Conservation (phyloP, 2,888 invertebrate species). For the Perizoma affinitatum region DNA sequence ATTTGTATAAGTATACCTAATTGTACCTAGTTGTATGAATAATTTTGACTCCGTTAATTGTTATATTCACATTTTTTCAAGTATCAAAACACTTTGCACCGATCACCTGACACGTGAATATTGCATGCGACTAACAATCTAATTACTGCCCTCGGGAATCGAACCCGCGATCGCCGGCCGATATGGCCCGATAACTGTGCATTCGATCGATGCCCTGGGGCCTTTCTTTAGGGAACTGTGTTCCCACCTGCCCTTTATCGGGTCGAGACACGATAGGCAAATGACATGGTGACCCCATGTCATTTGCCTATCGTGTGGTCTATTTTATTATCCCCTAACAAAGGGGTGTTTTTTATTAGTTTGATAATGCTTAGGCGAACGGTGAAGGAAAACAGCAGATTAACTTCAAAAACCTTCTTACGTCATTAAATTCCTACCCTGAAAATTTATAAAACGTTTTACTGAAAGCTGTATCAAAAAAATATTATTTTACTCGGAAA, state of each 20-base stretch:
- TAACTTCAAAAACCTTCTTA: no score
- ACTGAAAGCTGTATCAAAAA: no score
- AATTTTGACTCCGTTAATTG: no score
- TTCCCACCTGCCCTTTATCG: conserved; percentile 14
- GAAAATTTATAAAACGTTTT: no score
- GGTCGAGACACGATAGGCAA: not conserved
- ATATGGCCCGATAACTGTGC: conserved; percentile 68
- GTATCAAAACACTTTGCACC: conserved; percentile 52
- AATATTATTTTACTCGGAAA: no score
- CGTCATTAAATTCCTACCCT: no score
- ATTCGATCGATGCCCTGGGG: conserved; percentile 24
- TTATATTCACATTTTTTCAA: conserved; percentile 34
- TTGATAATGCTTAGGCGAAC: no score
- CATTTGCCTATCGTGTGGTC: conserved; percentile 9
- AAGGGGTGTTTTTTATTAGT: not conserved
- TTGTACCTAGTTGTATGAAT: no score
- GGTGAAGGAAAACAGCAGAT: no score
- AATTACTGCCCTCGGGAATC: conserved; percentile 82
- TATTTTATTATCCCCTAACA: conserved; percentile 12
- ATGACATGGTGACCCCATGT: conserved; percentile 9
- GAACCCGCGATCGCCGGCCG: conserved; percentile 73
- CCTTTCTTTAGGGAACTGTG: conserved; percentile 27
- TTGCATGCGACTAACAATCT: conserved; percentile 83
- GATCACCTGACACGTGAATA: conserved; percentile 68
- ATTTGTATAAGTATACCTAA: no score